A percentile compares a stretch with the other conserved stretches of the same genome.
Evolutionary conservation across 2,113 vertebrate genomes (phyloP).

Genomic region (Siniperca knerii): DNA sequence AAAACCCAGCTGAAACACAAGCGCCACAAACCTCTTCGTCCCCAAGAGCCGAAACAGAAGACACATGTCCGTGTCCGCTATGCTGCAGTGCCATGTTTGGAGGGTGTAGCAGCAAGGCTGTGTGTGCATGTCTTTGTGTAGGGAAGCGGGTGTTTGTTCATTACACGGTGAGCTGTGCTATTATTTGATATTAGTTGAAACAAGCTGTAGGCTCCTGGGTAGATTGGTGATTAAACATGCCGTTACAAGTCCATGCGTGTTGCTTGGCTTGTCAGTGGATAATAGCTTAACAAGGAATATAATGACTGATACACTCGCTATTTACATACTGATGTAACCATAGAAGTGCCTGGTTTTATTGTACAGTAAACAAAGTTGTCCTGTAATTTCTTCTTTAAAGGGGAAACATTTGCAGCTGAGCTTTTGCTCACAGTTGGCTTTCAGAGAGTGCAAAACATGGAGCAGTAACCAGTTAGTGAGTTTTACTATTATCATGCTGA

Average conservation of each 20-base stretch:
- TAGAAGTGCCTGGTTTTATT: neutral
- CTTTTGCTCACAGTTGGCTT: neutral
- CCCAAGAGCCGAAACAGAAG: constrained; percentile 65
- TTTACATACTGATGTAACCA: constrained; percentile 52
- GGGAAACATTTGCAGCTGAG: neutral
- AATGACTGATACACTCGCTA: constrained; percentile 51
- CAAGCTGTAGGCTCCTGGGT: constrained; percentile 73
- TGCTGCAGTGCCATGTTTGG: constrained; percentile 52
- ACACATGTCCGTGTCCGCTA: constrained; percentile 54
- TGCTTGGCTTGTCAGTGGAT: constrained; percentile 31
- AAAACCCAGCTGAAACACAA: constrained; percentile 57
- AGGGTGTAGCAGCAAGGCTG: constrained; percentile 49
- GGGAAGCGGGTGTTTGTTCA: constrained; percentile 75
- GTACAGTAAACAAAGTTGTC: constrained; percentile 32
- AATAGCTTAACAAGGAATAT: constrained; percentile 68
- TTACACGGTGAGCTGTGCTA: constrained; percentile 72
- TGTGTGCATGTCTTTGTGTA: constrained; percentile 61
- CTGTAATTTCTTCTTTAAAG: neutral
- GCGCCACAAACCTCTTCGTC: constrained; percentile 45
- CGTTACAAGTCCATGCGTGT: constrained; percentile 58
- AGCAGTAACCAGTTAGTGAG: neutral
- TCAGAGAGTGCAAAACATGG: neutral
- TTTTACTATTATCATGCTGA: neutral
- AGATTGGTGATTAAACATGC: constrained; percentile 75
- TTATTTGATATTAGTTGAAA: constrained; percentile 78